Base-by-base conservation (phyloP, 1,140 invertebrate genomes). In the Drosophila nigrodunni region DNA sequence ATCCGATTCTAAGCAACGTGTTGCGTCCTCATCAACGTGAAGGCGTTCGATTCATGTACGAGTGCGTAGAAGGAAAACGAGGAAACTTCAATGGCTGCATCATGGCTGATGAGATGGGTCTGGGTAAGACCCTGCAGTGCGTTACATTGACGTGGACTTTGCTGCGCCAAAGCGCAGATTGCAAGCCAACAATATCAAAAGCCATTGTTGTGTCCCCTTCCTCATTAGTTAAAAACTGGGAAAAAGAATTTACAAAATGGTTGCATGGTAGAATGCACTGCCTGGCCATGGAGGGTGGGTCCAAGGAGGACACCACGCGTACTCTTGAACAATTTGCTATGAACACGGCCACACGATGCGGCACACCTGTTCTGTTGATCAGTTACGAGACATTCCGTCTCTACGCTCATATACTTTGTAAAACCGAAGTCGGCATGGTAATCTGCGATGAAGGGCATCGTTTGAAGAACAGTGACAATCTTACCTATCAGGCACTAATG, bases 21-120 rank as follows among this genome's bases (percentile, higher is more conserved):
- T 94, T 99, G 5, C 94, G 98, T 60, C 99, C 99, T 13, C 99
- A 99, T 96, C 99, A 99, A 93, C 95, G 99, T 67, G 99, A 99
- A 92, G 99, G 99, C 34, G 99, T 99, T 0, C 98, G 98, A 91
- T 99, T 99, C 93, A 99, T 99, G 98, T 99, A 99, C 92, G 98
- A 99, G 92, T 99, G 99, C 94, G 98, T 99, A 1, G 99, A 97
- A 37, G 99, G 99, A 11, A 93, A 94, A 68, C 57, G 95, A 73
- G 96, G 97, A 72, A 94, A 95, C 78, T 97, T 96, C 70, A 97
- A 95, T 94, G 98, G 98, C 2, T 99, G 98, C 87, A 99, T 99
- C 43, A 99, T 99, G 98, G 98, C 98, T 34, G 98, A 99, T 94
- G 98, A 99, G 95, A 99, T 99, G 98, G 98, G 97, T 3, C 58